A percentile compares a stretch with the other conserved stretches of the same genome.
phyloP scores from a whole-genome alignment of 2,888 invertebrate species.

The Trisateles emortualis region DNA sequence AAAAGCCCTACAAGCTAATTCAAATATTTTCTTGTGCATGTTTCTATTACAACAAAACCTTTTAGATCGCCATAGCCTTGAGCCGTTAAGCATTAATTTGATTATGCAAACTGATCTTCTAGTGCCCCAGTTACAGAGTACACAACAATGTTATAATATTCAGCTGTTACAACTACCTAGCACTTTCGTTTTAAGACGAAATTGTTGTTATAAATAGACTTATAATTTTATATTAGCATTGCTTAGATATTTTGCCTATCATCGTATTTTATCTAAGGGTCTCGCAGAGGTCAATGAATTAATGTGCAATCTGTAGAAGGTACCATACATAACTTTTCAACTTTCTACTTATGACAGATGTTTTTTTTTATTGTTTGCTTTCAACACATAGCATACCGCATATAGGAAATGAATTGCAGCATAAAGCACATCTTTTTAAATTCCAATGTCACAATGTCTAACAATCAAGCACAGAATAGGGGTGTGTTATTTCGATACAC shows the following conservation, averaged over 20 bases:
- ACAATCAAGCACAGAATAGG: background rate
- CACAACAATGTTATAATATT: conserved; percentile 29
- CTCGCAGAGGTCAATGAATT: background rate
- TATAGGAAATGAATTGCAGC: too few species aligned
- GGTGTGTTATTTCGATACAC: background rate
- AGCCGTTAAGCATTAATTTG: conserved; percentile 44
- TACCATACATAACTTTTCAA: too few species aligned
- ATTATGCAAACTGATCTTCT: conserved; percentile 53
- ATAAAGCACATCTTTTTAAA: too few species aligned
- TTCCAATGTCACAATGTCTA: background rate
- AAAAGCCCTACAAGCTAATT: too few species aligned
- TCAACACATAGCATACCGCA: background rate
- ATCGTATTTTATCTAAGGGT: background rate
- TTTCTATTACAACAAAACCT: conserved; percentile 32
- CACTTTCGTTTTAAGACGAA: conserved; percentile 24
- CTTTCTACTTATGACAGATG: too few species aligned
- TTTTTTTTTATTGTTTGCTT: too few species aligned
- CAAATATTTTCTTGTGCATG: background rate
- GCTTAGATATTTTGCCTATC: background rate
- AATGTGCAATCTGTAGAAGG: background rate
- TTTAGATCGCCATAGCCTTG: conserved; percentile 44
- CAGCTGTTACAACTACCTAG: conserved; percentile 23
- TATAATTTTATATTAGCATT: background rate
- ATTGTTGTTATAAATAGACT: conserved; percentile 18
- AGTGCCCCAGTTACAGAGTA: conserved; percentile 43